These are phyloP conservation scores for Acanthurus lineatus DNA, from an alignment of 2,797 vertebrate genomes.

Conservation along the genomic window DNA sequence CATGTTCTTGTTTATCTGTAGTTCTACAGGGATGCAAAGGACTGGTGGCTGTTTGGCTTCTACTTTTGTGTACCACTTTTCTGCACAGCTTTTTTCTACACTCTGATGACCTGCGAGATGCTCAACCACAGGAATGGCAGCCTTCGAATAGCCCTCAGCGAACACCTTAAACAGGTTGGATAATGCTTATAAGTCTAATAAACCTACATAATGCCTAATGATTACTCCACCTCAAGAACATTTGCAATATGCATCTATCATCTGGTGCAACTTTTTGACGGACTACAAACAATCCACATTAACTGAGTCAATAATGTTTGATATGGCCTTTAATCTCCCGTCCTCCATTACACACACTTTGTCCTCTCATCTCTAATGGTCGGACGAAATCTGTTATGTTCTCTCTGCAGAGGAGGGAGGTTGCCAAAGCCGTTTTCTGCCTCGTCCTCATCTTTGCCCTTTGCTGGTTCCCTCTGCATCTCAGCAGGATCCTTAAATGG, in stretches of 20 bases:
- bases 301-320: neutral
- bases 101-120: slow-evolving; percentile 98
- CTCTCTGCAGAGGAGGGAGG: slow-evolving; percentile 93
- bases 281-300: neutral
- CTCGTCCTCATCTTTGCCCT: slow-evolving; percentile 97
- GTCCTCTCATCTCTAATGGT: neutral
- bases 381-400: slow-evolving; percentile 9
- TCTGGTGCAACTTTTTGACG: neutral
- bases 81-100: slow-evolving; percentile 95
- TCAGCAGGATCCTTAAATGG: slow-evolving; percentile 94
- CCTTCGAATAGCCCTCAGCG: slow-evolving; percentile 94
- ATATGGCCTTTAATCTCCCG: neutral
- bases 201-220: neutral
- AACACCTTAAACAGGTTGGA: slow-evolving; percentile 97
- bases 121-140: slow-evolving; percentile 94
- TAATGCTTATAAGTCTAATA: neutral
- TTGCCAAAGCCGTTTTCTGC: slow-evolving; percentile 98
- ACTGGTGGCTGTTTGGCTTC: slow-evolving; percentile 98
- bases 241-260: neutral
- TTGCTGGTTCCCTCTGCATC: slow-evolving; percentile 98
- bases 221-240: neutral
- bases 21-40: slow-evolving; percentile 92
- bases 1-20: slow-evolving; percentile 60
- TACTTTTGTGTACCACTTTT: slow-evolving; percentile 95
- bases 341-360: neutral